Base-by-base conservation (phyloP, 2,113 vertebrate genomes). In the Pterocles burchelli region DNA sequence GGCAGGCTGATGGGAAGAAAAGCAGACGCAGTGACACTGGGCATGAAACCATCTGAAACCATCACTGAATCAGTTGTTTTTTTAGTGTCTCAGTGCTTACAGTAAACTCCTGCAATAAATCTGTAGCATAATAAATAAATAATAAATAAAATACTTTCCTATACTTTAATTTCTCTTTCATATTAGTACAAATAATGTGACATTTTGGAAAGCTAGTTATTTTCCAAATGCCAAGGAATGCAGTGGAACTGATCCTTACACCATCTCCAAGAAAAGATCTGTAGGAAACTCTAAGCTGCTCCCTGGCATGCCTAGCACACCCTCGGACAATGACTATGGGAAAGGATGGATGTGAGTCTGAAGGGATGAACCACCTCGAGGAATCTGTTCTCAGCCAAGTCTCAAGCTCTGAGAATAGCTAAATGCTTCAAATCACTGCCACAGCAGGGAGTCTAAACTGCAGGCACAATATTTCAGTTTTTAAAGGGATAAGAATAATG, bases 401-500 rank as follows among this genome's bases (percentile, higher is more conserved):
- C 76, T 78, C 38, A 70, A 80, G 74, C 90, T 61, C 58, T 71
- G 31, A 91, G 49, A 93, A 80, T 1, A 87, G 71, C 48, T 93
- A 81, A 95, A 96, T 2, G 17, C 46, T 89, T 81, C 71, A 92
- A 94, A 87, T 65, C 54, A 82, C 33, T 0, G 1, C 51, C 80
- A 81, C 72, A 76, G 91, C 68, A 88, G 67, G 92, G 71, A 94
- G 57, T 33, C 48, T 76, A 63, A 76, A 67, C 54, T 16, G 4
- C 38, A 85, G 77, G 73, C 76, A 93, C n/a, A 83, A 71, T 71
- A 46, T 94, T 95, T 95, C 84, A 57, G 51, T 67, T 95, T 93
- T 92, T 67, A 81, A 93, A 65, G 66, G 89, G 88, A 72, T 87
- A 89, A 90, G 90, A 93, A 94, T 87, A 87, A 89, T 24, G 24